Evolutionary conservation across 2,888 invertebrate genomes (phyloP).

Genomic region (Rambutsinella grinnellia): DNA sequence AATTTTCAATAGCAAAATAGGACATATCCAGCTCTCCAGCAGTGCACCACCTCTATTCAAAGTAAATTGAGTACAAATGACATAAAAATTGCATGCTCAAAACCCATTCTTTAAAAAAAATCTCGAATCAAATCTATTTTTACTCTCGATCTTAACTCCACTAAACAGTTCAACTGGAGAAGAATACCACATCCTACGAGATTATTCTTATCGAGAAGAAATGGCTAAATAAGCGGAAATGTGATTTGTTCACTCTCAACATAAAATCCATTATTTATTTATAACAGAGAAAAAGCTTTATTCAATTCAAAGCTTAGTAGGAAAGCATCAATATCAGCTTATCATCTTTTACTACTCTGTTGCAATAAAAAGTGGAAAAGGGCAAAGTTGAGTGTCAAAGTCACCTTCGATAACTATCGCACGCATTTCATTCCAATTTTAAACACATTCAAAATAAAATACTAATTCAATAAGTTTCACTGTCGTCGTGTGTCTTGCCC

Average conservation of each 20-base stretch:
- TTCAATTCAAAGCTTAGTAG: neutral
- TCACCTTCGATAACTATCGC: neutral
- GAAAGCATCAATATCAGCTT: neutral
- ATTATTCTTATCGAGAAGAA: conserved; percentile 6
- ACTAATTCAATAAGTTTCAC: neutral
- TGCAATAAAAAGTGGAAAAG: neutral
- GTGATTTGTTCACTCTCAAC: conserved; percentile 21
- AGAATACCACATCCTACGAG: conserved; percentile 39
- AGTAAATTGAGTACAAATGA: too few relatives aligned
- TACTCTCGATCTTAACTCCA: neutral
- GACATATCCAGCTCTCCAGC: neutral
- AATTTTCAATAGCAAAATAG: neutral
- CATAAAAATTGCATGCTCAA: too few relatives aligned
- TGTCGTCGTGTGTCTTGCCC: neutral
- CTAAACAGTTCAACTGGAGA: neutral
- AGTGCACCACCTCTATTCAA: neutral
- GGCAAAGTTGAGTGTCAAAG: neutral
- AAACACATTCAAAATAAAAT: neutral
- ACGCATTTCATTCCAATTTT: too few relatives aligned
- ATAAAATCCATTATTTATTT: neutral
- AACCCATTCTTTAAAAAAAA: too few relatives aligned
- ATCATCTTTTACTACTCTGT: neutral
- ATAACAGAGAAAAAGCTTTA: neutral
- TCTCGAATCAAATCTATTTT: neutral
- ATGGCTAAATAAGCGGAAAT: conserved; percentile 40